Base-by-base conservation (phyloP, 2,113 vertebrate species). In the Australoheros scitulus region DNA sequence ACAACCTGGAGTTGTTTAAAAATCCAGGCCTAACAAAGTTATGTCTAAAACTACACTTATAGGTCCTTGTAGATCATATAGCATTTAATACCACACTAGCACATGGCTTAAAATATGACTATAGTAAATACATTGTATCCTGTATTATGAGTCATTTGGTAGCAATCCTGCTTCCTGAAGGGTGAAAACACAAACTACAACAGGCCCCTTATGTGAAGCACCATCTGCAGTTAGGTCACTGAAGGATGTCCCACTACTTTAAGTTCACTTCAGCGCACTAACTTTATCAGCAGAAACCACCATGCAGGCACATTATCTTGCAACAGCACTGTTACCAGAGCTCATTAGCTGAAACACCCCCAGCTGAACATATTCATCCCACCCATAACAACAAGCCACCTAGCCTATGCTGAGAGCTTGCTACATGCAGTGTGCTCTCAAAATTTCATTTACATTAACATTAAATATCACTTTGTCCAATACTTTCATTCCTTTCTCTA, bases 201-300 rank as follows among this genome's bases (percentile, higher is more conserved):
- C 32, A 65, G 11, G 32, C 60, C 18, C 17, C 5, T 77, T 15
- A 32, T 38, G 9, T 20, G 38, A n/a, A 4, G 24, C 38, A 24
- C 18, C n/a, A 58, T 74, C 22, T 24, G 13, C 26, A 11, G 43
- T 5, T 50, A n/a, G 4, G 6, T 80, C 24, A 6, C 47, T 24
- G 15, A 74, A 32, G 26, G 34, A 56, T 2, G 3, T 61, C 29
- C 32, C 26, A 24, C 29, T 41, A 24, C 10, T 59, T 34, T 3
- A 52, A 10, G 2, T 20, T 55, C 20, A 57, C 76, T 74, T 61
- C n/a, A 59, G 55, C 4, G 1, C 17, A 11, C 63, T 5, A 1
- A 14, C 7, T 55, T 89, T 89, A 92, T 92, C 88, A 88, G 36
- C 29, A 43, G 50, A 52, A 41, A 43, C 74, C 85, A 83, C 58